A percentile compares a stretch with the other conserved stretches of the same genome.
phyloP scores from a whole-genome alignment of 2,797 vertebrate genomes.

The Danio kyathit region DNA sequence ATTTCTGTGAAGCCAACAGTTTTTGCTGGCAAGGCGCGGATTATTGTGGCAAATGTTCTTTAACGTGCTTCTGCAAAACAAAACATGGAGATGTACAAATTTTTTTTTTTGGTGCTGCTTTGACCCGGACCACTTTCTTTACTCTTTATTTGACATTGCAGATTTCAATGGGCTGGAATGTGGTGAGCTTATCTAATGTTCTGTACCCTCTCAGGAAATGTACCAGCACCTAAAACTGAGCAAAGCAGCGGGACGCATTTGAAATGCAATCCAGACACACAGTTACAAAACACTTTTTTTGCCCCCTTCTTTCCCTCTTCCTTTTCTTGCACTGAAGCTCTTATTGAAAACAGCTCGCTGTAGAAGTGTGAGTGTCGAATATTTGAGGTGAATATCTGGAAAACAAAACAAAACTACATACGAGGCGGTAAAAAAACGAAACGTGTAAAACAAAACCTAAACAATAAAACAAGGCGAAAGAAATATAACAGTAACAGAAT shows the following conservation, averaged over 20 bases:
- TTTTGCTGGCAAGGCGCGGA: constrained; percentile 57
- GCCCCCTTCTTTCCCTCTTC: constrained; percentile 51
- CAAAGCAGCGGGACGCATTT: constrained; percentile 66
- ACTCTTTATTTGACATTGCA: constrained; percentile 44
- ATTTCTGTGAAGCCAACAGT: constrained; percentile 54
- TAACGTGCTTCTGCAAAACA: constrained; percentile 49
- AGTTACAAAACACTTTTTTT: constrained; percentile 53
- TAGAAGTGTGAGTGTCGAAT: constrained; percentile 43
- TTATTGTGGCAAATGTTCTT: constrained; percentile 60
- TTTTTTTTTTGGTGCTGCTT: constrained; percentile 29
- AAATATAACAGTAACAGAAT: not conserved
- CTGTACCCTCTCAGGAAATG: constrained; percentile 66
- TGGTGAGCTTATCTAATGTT: constrained; percentile 65
- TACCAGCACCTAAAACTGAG: constrained; percentile 63
- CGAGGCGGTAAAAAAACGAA: not conserved
- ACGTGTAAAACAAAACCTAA: not conserved
- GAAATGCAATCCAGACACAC: constrained; percentile 66
- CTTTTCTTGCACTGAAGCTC: constrained; percentile 43
- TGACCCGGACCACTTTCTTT: constrained; percentile 25
- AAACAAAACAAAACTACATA: constrained; percentile 23
- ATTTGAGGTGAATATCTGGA: constrained; percentile 32
- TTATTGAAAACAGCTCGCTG: constrained; percentile 65
- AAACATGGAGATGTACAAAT: constrained; percentile 46
- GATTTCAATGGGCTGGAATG: constrained; percentile 57
- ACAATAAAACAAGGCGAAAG: not conserved